Evolutionary conservation across 2,888 invertebrate genomes (phyloP).

Genomic region (Hermaeophaga mercurialis): DNA sequence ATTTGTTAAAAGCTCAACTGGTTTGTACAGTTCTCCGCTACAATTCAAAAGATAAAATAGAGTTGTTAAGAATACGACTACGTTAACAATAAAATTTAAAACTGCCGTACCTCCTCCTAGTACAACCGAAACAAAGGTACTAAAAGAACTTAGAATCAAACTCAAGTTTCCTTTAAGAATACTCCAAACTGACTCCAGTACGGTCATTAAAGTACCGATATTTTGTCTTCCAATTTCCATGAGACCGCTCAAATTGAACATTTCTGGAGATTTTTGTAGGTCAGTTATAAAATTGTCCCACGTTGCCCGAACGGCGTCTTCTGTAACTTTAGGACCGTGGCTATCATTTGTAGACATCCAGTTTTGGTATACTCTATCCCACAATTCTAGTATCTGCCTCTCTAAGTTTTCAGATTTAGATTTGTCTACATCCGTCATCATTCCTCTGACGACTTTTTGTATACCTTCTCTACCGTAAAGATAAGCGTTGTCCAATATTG

Average conservation of each 20-base stretch:
- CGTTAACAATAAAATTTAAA: slow-evolving; percentile 82
- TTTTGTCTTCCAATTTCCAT: slow-evolving; percentile 87
- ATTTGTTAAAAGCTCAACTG: slow-evolving; percentile 84
- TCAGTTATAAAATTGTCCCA: slow-evolving; percentile 75
- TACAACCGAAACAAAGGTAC: slow-evolving; percentile 85
- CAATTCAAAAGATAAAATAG: slow-evolving; percentile 93
- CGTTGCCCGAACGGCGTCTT: slow-evolving; percentile 72
- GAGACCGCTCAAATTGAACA: slow-evolving; percentile 75
- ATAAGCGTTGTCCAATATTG: slow-evolving; percentile 91
- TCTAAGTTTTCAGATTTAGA: slow-evolving; percentile 83
- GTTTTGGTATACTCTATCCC: slow-evolving; percentile 92
- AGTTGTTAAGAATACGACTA: slow-evolving; percentile 95
- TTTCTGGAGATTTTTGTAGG: slow-evolving; percentile 75
- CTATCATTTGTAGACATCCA: slow-evolving; percentile 78
- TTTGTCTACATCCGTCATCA: slow-evolving; percentile 80
- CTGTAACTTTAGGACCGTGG: slow-evolving; percentile 75
- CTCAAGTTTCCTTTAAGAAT: slow-evolving; percentile 92
- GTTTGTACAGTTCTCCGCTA: slow-evolving; percentile 86
- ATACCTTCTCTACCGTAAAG: slow-evolving; percentile 91
- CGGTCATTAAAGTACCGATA: slow-evolving; percentile 84
- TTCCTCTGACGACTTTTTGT: slow-evolving; percentile 80
- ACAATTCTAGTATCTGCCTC: slow-evolving; percentile 86
- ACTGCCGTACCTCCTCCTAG: slow-evolving; percentile 90
- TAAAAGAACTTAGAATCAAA: slow-evolving; percentile 80
- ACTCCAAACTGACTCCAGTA: slow-evolving; percentile 85